Evolutionary conservation across 1,140 invertebrate genomes (phyloP).

Genomic region (Drosophila burlai): DNA sequence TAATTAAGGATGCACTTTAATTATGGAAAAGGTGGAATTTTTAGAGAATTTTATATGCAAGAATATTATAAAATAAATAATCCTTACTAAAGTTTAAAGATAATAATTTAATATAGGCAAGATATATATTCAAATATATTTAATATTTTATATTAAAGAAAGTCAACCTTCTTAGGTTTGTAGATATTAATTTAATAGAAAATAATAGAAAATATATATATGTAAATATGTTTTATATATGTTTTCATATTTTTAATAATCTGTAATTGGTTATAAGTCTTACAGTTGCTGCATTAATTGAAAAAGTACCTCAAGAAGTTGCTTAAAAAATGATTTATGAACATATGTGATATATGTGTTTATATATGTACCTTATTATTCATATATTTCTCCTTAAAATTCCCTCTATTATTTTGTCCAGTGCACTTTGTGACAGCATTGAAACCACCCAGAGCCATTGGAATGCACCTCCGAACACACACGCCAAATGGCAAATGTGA

Average conservation of each 20-base stretch:
- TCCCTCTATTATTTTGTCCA: not conserved
- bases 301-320: too few species aligned
- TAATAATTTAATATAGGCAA: not conserved
- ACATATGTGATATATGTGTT: too few species aligned
- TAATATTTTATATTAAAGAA: not conserved
- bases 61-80: too few species aligned
- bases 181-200: too few species aligned
- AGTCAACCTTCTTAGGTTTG: too few species aligned
- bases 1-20: not conserved
- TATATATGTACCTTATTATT: too few species aligned
- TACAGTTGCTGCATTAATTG: not conserved
- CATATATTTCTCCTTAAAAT: too few species aligned
- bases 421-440: constrained; percentile 30
- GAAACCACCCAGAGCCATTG: constrained; percentile 64
- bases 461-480: constrained; percentile 49
- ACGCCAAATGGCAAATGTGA: constrained; percentile 58
- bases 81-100: too few species aligned
- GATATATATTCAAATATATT: too few species aligned
- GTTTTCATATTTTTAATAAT: not conserved
- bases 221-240: too few species aligned
- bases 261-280: not conserved
- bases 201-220: too few species aligned
- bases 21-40: not conserved
- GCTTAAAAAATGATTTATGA: too few species aligned
- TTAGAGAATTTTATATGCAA: not conserved